phyloP scores from a whole-genome alignment of 2,797 vertebrate species.

The Schizopygopsis pylzovi region DNA sequence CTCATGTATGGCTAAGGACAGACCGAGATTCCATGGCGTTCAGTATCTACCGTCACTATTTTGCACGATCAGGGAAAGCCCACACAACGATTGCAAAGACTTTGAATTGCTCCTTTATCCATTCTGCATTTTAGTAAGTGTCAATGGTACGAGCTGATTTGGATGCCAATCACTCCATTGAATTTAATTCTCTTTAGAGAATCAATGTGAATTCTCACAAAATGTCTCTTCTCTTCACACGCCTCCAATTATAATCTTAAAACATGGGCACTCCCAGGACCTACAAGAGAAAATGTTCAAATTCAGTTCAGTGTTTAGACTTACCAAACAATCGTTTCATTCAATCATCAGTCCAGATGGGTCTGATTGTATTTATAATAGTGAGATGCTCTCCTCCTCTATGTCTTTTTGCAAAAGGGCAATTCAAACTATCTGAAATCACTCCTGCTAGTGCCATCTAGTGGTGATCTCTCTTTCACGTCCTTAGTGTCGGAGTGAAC shows the following conservation, averaged over 20 bases:
- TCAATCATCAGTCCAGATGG: slow-evolving; percentile 49
- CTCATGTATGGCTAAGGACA: slow-evolving; percentile 65
- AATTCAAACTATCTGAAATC: slow-evolving; percentile 56
- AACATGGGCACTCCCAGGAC: slow-evolving; percentile 99
- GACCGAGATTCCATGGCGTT: slow-evolving; percentile 76
- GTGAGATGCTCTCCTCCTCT: slow-evolving; percentile 51
- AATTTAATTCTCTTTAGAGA: slow-evolving; percentile 91
- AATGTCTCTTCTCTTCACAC: slow-evolving; percentile 90
- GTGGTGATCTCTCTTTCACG: slow-evolving; percentile 59
- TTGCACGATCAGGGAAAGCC: slow-evolving; percentile 80
- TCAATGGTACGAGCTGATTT: slow-evolving; percentile 51
- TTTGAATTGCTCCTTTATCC: slow-evolving; percentile 67
- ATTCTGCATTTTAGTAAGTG: slow-evolving; percentile 42
- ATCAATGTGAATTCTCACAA: slow-evolving; percentile 93
- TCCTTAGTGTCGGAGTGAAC: slow-evolving; percentile 49
- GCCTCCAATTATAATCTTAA: slow-evolving; percentile 88
- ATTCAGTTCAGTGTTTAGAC: slow-evolving; percentile 55
- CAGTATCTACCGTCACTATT: slow-evolving; percentile 78
- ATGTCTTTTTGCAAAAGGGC: slow-evolving; percentile 48
- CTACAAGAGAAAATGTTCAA: slow-evolving; percentile 74
- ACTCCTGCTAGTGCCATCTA: slow-evolving; percentile 65
- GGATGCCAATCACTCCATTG: slow-evolving; percentile 82
- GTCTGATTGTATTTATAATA: slow-evolving; percentile 49
- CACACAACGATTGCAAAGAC: slow-evolving; percentile 83
- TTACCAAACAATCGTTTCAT: slow-evolving; percentile 53